These are phyloP conservation scores for Helicolenus hilgendorfi DNA, from an alignment of 2,797 vertebrate species.

Conservation along the genomic window DNA sequence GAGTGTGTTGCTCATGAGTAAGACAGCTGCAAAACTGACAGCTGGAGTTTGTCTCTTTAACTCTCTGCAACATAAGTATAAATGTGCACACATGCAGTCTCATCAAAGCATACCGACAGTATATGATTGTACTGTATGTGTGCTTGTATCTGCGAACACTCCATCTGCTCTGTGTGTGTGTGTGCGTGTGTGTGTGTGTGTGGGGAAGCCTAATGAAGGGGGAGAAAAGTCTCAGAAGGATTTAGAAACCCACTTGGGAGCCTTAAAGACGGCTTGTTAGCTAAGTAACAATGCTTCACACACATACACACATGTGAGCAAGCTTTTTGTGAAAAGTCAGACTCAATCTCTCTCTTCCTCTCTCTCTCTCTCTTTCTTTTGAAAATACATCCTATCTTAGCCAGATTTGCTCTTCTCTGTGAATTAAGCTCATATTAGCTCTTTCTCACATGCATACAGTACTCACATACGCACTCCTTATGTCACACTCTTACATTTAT, in stretches of 20 bases:
- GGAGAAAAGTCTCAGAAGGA: conserved; percentile 43
- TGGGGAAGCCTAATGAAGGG: conserved; percentile 30
- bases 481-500: neutral
- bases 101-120: neutral
- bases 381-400: neutral
- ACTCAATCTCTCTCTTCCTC: neutral
- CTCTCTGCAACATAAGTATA: neutral
- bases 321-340: neutral
- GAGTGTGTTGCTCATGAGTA: neutral
- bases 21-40: neutral
- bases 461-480: no score
- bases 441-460: neutral
- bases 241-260: conserved; percentile 49
- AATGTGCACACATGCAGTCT: neutral
- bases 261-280: conserved; percentile 55
- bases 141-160: neutral
- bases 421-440: neutral
- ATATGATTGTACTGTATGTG: neutral
- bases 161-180: neutral
- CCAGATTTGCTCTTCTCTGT: neutral
- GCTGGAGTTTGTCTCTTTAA: neutral
- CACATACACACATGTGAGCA: neutral
- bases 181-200: neutral
- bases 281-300: conserved; percentile 37
- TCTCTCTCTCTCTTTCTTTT: neutral